A percentile compares a stretch with the other conserved stretches of the same genome.
phyloP scores from a whole-genome alignment of 2,888 invertebrate species.

The Mactromeris polynyma region DNA sequence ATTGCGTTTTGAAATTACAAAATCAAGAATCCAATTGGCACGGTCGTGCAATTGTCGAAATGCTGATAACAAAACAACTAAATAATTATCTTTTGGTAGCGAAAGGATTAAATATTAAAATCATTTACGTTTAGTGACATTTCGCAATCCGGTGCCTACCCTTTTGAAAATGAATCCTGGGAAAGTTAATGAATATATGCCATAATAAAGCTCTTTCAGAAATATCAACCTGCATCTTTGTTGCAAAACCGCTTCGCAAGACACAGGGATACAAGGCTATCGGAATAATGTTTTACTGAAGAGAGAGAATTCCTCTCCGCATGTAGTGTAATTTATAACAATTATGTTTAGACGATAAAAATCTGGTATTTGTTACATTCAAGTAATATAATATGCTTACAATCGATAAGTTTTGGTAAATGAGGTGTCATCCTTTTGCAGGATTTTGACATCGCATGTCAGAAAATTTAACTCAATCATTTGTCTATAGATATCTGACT shows the following conservation, averaged over 20 bases:
- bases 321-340: constrained; percentile 16
- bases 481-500: constrained; percentile 9
- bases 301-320: not conserved
- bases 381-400: constrained; percentile 21
- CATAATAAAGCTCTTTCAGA: not conserved
- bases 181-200: not conserved
- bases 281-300: not conserved
- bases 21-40: not conserved
- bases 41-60: not conserved
- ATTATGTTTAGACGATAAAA: constrained; percentile 19
- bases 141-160: not conserved
- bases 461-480: constrained; percentile 21
- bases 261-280: not conserved
- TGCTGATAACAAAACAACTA: constrained; percentile 10
- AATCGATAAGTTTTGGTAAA: constrained; percentile 39
- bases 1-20: not conserved
- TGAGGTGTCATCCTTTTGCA: constrained; percentile 45
- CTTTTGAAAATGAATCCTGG: not conserved
- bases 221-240: not conserved
- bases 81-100: not conserved
- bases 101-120: constrained; percentile 11
- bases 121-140: not conserved
- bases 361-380: constrained; percentile 29
- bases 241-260: not conserved
- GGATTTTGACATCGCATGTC: constrained; percentile 43